Base-by-base conservation (phyloP, 2,888 invertebrate genomes). In the Agrochola lychnidis region DNA sequence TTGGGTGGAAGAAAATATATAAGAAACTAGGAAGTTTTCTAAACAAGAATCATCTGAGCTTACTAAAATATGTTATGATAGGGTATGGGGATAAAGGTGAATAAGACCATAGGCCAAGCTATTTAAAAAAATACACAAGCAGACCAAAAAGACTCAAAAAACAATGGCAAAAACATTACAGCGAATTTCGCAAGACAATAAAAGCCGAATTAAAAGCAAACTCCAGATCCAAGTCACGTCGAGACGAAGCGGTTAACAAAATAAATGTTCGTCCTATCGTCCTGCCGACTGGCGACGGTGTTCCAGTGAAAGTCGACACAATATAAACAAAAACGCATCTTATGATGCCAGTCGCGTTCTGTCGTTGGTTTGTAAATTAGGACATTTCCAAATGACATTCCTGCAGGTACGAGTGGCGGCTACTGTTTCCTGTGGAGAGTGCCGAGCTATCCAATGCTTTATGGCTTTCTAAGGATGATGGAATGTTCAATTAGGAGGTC, bases 261-360 rank as follows among this genome's bases (percentile, higher is more conserved):
- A 85, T 81, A 85, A 87, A 84, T 82, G 78, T 42, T 85, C 78
- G 88, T 88, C 87, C 89, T 87, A 57, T 87, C 82, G 88, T 89
- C 89, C 89, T 89, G 85, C 85, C 84, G 78, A 45, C 40, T 61
- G 48, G 45, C 64, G 82, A 78, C 84, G 76, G 74, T 76, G 78
- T 83, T 85, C 79, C 77, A 91, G 92, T 91, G 92, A 92, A 92
- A 92, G 92, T 92, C 76, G 82, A 82, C 79, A 77, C 82, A 79
- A 81, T 82, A 86, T 89, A 88, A 87, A 91, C 89, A 92, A 90
- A 90, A 92, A 90, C 85, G n/a, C 83, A 76, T 81, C 83, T 87
- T 81, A 85, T 59, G 82, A 91, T 92, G 88, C 91, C 73, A 73
- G 66, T 64, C 85, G 84, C 86, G 87, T 76, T 79, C n/a, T 81